These are phyloP conservation scores for Trisateles emortualis DNA, from an alignment of 2,888 invertebrate species.

Conservation along the genomic window DNA sequence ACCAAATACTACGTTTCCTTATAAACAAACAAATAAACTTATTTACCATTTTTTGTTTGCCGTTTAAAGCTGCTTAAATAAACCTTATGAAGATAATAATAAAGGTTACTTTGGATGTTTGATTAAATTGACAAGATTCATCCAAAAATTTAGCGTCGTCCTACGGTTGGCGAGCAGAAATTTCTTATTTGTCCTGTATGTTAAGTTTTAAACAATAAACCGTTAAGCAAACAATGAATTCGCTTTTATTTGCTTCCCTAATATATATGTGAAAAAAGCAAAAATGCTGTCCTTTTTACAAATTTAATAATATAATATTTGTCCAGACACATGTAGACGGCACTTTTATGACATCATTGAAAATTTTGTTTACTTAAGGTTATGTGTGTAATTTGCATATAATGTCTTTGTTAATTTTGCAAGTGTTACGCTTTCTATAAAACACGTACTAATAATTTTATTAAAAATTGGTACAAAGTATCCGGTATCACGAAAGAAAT, in stretches of 20 bases:
- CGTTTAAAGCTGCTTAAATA: constrained; percentile 21
- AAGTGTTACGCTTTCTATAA: too few relatives aligned
- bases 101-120: constrained; percentile 31
- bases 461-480: too few relatives aligned
- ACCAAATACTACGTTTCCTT: constrained; percentile 74
- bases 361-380: neutral
- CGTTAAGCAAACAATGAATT: constrained; percentile 72
- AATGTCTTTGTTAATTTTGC: neutral
- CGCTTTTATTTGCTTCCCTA: constrained; percentile 35
- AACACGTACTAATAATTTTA: too few relatives aligned
- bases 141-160: constrained; percentile 61
- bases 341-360: neutral
- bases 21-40: constrained; percentile 65
- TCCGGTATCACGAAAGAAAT: too few relatives aligned
- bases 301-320: constrained; percentile 1
- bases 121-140: constrained; percentile 41
- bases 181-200: constrained; percentile 74
- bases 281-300: neutral
- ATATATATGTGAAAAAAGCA: constrained; percentile 23
- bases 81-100: constrained; percentile 21
- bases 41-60: constrained; percentile 31
- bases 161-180: constrained; percentile 71
- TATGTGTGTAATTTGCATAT: neutral
- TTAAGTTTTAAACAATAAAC: constrained; percentile 75
- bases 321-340: neutral